Percentiles rank a stretch among this genome's conserved stretches.
Evolutionary conservation across 2,888 invertebrate species (phyloP).

Genomic region (Dolichomitus sp.): DNA sequence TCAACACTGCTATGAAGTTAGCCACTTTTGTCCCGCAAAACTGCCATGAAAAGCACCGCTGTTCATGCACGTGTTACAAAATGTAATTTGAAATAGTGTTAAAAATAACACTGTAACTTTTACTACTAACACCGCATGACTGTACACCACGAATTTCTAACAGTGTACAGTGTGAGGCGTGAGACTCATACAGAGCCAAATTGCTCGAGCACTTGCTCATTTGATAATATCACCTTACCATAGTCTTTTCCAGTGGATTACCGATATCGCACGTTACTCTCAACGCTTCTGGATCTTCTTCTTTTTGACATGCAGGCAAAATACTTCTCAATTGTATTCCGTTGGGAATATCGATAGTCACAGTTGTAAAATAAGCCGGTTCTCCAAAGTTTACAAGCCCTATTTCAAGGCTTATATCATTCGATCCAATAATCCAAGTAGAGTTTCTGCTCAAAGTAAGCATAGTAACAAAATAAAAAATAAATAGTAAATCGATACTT

Average conservation of each 20-base stretch:
- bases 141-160: too few relatives aligned
- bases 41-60: too few relatives aligned
- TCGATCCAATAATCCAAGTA: slow-evolving; percentile 79
- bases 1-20: too few relatives aligned
- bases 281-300: slow-evolving; percentile 45
- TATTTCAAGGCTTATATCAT: slow-evolving; percentile 73
- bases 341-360: slow-evolving; percentile 73
- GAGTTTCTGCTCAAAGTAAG: slow-evolving; percentile 59
- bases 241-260: slow-evolving; percentile 74
- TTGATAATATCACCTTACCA: slow-evolving; percentile 63
- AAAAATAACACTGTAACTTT: too few relatives aligned
- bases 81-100: too few relatives aligned
- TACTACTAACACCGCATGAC: too few relatives aligned
- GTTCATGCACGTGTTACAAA: too few relatives aligned
- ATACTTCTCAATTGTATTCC: slow-evolving; percentile 74
- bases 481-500: not conserved
- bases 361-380: slow-evolving; percentile 76
- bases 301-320: slow-evolving; percentile 75
- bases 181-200: too few relatives aligned
- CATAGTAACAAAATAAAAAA: not conserved
- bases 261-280: slow-evolving; percentile 74
- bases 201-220: not conserved
- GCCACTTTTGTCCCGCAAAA: too few relatives aligned
- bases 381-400: slow-evolving; percentile 76
- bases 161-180: too few relatives aligned